These are phyloP conservation scores for Elmis aenea DNA, from an alignment of 2,888 invertebrate species.

Conservation along the genomic window DNA sequence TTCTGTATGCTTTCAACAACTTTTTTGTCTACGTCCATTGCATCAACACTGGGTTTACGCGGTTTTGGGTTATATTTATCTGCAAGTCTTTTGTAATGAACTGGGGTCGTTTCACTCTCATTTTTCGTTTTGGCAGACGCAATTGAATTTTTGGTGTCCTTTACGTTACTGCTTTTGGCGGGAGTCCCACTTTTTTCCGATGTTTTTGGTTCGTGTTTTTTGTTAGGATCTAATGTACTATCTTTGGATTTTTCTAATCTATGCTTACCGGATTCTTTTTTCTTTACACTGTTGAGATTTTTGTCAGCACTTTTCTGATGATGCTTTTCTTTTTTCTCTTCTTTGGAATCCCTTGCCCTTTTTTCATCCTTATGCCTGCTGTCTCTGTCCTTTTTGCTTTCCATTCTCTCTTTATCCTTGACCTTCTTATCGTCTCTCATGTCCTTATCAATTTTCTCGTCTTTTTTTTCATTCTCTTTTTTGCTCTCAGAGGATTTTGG, in stretches of 20 bases:
- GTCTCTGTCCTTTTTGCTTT: background rate
- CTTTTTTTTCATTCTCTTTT: constrained; percentile 5
- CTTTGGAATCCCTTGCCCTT: constrained; percentile 1
- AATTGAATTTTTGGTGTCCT: no score
- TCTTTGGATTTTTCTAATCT: background rate
- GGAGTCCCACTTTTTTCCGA: no score
- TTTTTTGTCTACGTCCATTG: constrained; percentile 38
- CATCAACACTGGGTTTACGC: constrained; percentile 28
- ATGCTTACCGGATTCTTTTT: background rate
- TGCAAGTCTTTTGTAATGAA: constrained; percentile 38
- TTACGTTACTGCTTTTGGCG: no score
- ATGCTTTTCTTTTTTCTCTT: constrained; percentile 1
- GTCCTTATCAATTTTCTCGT: constrained; percentile 4
- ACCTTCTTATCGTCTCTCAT: background rate
- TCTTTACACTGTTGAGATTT: background rate
- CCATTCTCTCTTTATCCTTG: constrained; percentile 4
- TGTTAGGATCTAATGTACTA: background rate
- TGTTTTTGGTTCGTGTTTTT: background rate
- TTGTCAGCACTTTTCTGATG: background rate
- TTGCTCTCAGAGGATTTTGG: constrained; percentile 1
- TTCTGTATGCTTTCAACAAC: constrained; percentile 32
- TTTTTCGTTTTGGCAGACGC: background rate
- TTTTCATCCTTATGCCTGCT: background rate
- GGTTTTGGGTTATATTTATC: constrained; percentile 49
- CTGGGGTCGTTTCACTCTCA: background rate